Evolutionary conservation across 2,888 invertebrate species (phyloP), one percentile per base, ranked within the genome.

Genomic region (Cephus spinipes): DNA sequence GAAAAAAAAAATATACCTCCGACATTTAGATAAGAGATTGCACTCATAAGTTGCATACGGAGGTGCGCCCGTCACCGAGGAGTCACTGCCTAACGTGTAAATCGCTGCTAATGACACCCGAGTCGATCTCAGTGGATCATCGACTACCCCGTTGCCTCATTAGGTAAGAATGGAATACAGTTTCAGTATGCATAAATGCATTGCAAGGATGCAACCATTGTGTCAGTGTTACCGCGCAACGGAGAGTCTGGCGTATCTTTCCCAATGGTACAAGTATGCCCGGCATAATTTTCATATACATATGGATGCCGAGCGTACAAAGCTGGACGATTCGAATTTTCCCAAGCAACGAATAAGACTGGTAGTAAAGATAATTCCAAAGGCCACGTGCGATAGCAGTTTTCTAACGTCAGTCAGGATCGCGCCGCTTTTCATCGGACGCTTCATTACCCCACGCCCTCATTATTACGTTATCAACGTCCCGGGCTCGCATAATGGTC

Each of bases 391-490:
- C 23, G 9, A 9, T 23, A 23, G 55, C 23, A 55, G 55, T 23
- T 23, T 23, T 2, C 73, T 34, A 35, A 84, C 82, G 85, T 87
- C 85, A 85, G 87, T 87, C 85, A 84, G 84, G 83, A 86, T 87
- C 85, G 84, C 80, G 79, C 83, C 83, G 83, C 81, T 83, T 86
- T 84, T 85, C 84, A 83, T 79, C 82, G 81, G 81, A 83, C 82
- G 83, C 84, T 86, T 89, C 87, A 89, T 89, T 89, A 89, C 86
- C 85, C 86, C 85, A 87, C 87, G 88, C 86, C 85, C 87, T 89
- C 89, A 88, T 89, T 89, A 89, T 89, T 89, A 89, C 86, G 87
- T 89, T 89, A 89, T 89, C 89, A 89, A 89, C 87, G 88, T 89
- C 85, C 84, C 81, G 73, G 81, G 83, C 82, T 82, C 82, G 85